Conservation (phyloP, 2,888 invertebrate species). For the Pammene aurita region DNA sequence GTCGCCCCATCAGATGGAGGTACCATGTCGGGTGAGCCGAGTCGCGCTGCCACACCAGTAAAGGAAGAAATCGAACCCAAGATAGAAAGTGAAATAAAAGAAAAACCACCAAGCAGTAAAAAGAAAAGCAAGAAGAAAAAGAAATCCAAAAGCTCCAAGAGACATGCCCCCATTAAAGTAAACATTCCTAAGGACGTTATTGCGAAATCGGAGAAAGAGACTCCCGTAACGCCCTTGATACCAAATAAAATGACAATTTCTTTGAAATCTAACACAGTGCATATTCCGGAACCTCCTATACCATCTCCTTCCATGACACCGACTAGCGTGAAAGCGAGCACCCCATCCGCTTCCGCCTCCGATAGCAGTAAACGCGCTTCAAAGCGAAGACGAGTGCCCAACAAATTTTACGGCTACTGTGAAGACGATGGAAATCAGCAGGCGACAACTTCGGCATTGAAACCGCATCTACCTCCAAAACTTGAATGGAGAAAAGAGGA, state of each 20-base stretch:
- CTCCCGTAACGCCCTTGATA: conserved; percentile 54
- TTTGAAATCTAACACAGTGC: conserved; percentile 78
- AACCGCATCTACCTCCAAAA: conserved; percentile 85
- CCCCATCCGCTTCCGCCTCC: conserved; percentile 56
- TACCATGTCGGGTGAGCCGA: conserved; percentile 83
- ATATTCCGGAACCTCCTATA: conserved; percentile 70
- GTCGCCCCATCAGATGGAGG: conserved; percentile 85
- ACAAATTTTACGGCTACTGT: conserved; percentile 94
- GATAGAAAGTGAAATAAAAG: conserved; percentile 71
- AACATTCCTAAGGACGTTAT: conserved; percentile 84
- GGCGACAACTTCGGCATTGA: conserved; percentile 78
- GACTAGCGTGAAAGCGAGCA: conserved; percentile 47
- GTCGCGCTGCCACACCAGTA: conserved; percentile 86
- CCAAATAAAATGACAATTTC: conserved; percentile 80
- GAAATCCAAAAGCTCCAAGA: conserved; percentile 76
- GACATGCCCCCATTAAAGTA: conserved; percentile 82
- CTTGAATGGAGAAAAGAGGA: conserved; percentile 90
- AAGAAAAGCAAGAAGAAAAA: conserved; percentile 88
- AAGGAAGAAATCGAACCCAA: conserved; percentile 61
- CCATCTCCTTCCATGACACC: conserved; percentile 46
- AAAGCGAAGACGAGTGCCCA: conserved; percentile 91
- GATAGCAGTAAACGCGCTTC: conserved; percentile 89
- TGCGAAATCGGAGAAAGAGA: conserved; percentile 61
- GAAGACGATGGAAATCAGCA: conserved; percentile 87
- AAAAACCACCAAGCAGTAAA: conserved; percentile 64